phyloP scores from a whole-genome alignment of 2,113 vertebrate species.

The Piprites chloris region DNA sequence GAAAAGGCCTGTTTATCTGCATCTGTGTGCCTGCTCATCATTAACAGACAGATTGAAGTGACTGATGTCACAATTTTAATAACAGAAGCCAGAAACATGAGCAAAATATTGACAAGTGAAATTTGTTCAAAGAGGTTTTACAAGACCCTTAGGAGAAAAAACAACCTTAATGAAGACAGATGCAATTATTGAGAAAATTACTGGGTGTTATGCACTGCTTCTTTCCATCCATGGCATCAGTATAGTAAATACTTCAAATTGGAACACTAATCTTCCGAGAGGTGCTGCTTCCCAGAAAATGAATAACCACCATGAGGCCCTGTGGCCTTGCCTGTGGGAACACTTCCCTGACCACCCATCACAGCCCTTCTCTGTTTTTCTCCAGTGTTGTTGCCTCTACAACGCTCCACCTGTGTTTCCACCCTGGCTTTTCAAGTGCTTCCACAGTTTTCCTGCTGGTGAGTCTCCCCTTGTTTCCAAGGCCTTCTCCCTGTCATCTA shows the following conservation, averaged over 20 bases:
- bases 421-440: not conserved
- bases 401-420: not conserved
- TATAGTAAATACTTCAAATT: not conserved
- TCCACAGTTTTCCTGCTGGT: not conserved
- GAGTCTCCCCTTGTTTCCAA: not conserved
- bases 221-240: not conserved
- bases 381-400: not conserved
- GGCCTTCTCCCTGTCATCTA: not conserved
- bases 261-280: not conserved
- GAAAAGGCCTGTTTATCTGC: not conserved
- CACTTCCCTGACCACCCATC: not conserved
- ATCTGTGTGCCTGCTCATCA: not conserved
- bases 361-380: not conserved
- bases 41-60: not conserved
- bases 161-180: not conserved
- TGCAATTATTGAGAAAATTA: not conserved
- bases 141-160: not conserved
- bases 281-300: not conserved
- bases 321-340: not conserved
- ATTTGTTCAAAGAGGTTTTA: not conserved
- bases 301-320: not conserved
- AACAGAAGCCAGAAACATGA: constrained; percentile 4
- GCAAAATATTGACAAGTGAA: not conserved
- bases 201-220: not conserved
- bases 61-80: constrained; percentile 1